A percentile compares a stretch with the other conserved stretches of the same genome.
phyloP scores from a whole-genome alignment of 2,888 invertebrate genomes.

The Ypsolopha sequella region DNA sequence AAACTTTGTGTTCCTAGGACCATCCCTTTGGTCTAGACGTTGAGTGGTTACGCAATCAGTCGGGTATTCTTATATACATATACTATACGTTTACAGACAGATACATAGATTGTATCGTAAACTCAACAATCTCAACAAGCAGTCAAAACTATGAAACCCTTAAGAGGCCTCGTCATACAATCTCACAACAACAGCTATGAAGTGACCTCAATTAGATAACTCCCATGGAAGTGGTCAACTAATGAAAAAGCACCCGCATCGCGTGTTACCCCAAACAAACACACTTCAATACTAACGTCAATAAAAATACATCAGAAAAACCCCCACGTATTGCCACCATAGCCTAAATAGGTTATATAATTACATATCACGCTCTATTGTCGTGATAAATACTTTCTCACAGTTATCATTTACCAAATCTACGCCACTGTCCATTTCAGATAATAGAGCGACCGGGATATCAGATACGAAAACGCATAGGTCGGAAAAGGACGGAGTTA shows the following conservation, averaged over 20 bases:
- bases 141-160: too few species aligned
- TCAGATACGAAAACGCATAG: conserved; percentile 15
- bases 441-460: conserved; percentile 58
- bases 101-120: too few species aligned
- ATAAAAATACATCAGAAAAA: conserved; percentile 53
- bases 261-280: conserved; percentile 30
- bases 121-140: too few species aligned
- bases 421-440: conserved; percentile 71
- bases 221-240: conserved; percentile 24
- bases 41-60: too few species aligned
- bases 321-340: conserved; percentile 38
- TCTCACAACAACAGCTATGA: neutral
- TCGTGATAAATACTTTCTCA: conserved; percentile 71
- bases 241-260: conserved; percentile 46
- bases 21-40: too few species aligned
- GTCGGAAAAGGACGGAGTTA: conserved; percentile 44
- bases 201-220: conserved; percentile 18
- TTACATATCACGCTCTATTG: conserved; percentile 69
- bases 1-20: too few species aligned
- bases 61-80: too few species aligned
- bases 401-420: conserved; percentile 71
- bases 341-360: conserved; percentile 63
- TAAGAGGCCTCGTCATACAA: too few species aligned
- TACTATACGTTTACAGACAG: too few species aligned
- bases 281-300: conserved; percentile 28